phyloP scores from a whole-genome alignment of 2,113 vertebrate species.

The Phocoena sinus region DNA sequence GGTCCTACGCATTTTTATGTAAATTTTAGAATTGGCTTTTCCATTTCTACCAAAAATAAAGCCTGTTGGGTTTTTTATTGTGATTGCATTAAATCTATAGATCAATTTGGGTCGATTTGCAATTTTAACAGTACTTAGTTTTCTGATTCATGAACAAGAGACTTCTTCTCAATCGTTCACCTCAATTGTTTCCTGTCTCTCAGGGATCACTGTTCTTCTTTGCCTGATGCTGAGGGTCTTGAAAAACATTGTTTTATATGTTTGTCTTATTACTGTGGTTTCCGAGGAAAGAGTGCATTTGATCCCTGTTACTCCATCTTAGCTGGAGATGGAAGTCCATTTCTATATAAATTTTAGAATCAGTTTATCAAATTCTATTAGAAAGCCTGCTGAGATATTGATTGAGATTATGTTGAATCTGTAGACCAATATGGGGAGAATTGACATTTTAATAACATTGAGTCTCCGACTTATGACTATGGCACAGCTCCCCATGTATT shows the following conservation, averaged over 20 bases:
- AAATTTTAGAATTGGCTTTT: not conserved
- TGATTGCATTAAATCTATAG: not conserved
- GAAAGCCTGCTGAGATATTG: not conserved
- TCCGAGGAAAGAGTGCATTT: not conserved
- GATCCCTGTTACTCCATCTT: not conserved
- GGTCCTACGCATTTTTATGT: not conserved
- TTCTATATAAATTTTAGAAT: not conserved
- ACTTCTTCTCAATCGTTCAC: not conserved
- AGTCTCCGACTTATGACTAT: not conserved
- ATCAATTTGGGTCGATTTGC: not conserved
- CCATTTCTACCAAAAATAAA: not conserved
- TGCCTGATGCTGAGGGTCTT: not conserved
- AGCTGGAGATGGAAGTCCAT: not conserved
- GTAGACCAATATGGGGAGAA: not conserved
- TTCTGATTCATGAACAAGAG: not conserved
- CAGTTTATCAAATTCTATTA: not conserved
- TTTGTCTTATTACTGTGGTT: not conserved
- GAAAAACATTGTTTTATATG: not conserved
- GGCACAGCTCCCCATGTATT: not conserved
- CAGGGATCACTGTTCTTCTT: not conserved
- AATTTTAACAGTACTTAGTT: not conserved
- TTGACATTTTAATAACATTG: accelerated
- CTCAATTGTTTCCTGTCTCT: not conserved
- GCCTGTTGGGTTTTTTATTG: not conserved
- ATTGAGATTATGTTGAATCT: not conserved